Evolutionary conservation across 2,888 invertebrate species (phyloP).

Genomic region (Heliconius ismenius): DNA sequence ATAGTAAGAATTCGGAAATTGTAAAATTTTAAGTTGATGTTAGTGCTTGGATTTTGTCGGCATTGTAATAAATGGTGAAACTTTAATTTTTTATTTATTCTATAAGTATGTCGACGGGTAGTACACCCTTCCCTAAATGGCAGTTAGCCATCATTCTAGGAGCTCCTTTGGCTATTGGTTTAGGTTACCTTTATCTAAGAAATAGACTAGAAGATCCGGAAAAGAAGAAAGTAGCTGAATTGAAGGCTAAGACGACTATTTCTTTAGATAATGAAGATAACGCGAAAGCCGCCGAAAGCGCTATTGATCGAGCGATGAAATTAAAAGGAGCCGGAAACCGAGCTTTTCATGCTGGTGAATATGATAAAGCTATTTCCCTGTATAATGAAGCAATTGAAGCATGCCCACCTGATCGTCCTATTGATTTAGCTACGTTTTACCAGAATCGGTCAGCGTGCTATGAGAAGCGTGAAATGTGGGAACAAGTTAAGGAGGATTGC

Average conservation of each 20-base stretch:
- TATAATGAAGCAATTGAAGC: slow-evolving; percentile 97
- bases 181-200: slow-evolving; percentile 89
- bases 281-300: slow-evolving; percentile 76
- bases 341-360: slow-evolving; percentile 92
- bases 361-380: slow-evolving; percentile 92
- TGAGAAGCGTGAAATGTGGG: slow-evolving; percentile 93
- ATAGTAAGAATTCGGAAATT: slow-evolving; percentile 58
- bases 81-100: slow-evolving; percentile 55
- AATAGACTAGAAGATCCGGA: slow-evolving; percentile 80
- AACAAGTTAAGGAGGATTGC: slow-evolving; percentile 92
- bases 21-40: slow-evolving; percentile 60
- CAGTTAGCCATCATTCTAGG: slow-evolving; percentile 92
- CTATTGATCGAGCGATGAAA: slow-evolving; percentile 87
- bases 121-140: slow-evolving; percentile 89
- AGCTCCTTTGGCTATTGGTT: slow-evolving; percentile 90
- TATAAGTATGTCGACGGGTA: slow-evolving; percentile 75
- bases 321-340: slow-evolving; percentile 94
- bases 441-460: slow-evolving; percentile 98
- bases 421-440: slow-evolving; percentile 93
- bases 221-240: slow-evolving; percentile 78
- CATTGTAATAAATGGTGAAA: slow-evolving; percentile 69
- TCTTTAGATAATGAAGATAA: slow-evolving; percentile 83
- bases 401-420: slow-evolving; percentile 87
- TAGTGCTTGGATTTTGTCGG: slow-evolving; percentile 51
- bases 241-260: slow-evolving; percentile 80